Base-by-base conservation (phyloP, 2,113 vertebrate species). In the Nansenia antarctica region DNA sequence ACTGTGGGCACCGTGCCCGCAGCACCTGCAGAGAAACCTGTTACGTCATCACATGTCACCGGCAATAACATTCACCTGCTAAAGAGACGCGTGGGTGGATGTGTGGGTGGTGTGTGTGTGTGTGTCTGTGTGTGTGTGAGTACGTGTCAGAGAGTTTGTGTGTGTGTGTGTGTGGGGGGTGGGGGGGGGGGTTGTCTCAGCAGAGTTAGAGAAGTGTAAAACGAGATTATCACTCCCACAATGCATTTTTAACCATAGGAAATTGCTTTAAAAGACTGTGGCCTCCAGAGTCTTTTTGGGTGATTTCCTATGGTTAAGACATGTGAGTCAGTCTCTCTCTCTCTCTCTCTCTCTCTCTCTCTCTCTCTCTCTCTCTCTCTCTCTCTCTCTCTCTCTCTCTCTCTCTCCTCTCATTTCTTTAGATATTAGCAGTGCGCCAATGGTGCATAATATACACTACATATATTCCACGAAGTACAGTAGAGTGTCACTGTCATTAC, bases 1-100 rank as follows among this genome's bases (percentile, higher is more conserved):
- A 73, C 77, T 84, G 82, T 80, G 73, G 86, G 84, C 84, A 84
- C 45, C 49, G 39, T 64, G 84, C 88, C 83, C 52, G 34, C 72
- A 84, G 81, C 88, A 88, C 86, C 90, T 89, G 88, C 84, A 81
- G 53, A 61, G 73, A 58, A 68, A 70, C 58, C 67, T 30, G 69
- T 77, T 66, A 87, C 76, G 82, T 89, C 86, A 89, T 74, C 57
- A 30, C 67, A 80, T 87, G 86, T 88, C 87, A 78, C 73, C 66
- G 52, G 53, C 74, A 82, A 86, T 88, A 78, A 73, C 64, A 55
- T 76, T 83, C 74, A 65, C 70, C 3, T 22, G 53, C 70, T 32
- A 37, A 70, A 73, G 82, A 27, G 68, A 76, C 24, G 66, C 65
- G 61, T 62, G 27, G 2, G 32, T 54, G 35, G 57, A 67, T 39